phyloP scores from a whole-genome alignment of 2,113 vertebrate species.

The Scomber scombrus region DNA sequence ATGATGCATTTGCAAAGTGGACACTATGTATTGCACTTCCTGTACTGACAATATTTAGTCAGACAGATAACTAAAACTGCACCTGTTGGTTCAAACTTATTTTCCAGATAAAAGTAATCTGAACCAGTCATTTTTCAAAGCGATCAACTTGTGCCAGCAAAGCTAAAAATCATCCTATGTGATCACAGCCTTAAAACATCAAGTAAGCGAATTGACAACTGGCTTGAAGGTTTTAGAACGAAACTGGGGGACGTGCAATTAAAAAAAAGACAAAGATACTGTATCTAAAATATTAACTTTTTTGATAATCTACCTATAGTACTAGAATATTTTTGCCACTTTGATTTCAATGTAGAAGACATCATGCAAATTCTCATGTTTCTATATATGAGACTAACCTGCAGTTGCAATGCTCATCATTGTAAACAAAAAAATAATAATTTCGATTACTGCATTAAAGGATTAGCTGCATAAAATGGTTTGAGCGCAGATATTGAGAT shows the following conservation, averaged over 20 bases:
- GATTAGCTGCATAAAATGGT: background rate
- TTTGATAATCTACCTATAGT: background rate
- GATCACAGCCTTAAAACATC: background rate
- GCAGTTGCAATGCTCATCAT: background rate
- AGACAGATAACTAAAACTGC: too few relatives aligned
- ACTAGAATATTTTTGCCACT: background rate
- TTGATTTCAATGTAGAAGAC: background rate
- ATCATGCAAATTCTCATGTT: background rate
- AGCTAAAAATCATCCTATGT: background rate
- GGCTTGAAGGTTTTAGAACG: slow-evolving; percentile 5
- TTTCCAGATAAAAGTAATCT: too few relatives aligned
- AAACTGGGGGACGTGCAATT: slow-evolving; percentile 51
- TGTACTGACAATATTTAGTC: too few relatives aligned
- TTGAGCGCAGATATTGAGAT: background rate
- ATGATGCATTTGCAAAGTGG: too few relatives aligned
- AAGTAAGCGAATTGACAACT: too few relatives aligned
- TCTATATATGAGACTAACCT: slow-evolving; percentile 20
- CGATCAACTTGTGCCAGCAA: background rate
- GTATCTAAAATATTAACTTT: background rate
- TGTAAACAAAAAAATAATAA: background rate
- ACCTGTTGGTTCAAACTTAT: too few relatives aligned
- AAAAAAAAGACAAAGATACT: background rate
- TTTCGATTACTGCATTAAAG: background rate
- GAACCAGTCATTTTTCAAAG: too few relatives aligned
- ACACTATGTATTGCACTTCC: too few relatives aligned